phyloP scores from a whole-genome alignment of 2,113 vertebrate genomes.

The Boleophthalmus pectinirostris region DNA sequence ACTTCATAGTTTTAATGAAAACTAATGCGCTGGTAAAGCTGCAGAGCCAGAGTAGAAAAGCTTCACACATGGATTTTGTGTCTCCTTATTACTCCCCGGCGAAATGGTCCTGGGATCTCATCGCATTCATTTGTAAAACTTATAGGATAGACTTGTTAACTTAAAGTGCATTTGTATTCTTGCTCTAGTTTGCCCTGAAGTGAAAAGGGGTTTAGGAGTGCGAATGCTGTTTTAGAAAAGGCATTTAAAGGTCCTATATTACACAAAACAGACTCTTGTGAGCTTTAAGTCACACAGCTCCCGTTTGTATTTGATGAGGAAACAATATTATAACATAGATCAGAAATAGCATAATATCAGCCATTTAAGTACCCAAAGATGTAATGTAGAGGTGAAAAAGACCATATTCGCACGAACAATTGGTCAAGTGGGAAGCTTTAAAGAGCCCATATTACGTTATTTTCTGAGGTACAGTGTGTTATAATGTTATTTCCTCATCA shows the following conservation, averaged over 20 bases:
- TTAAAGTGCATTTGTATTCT: background rate
- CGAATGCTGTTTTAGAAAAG: background rate
- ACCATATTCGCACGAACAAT: too few species aligned
- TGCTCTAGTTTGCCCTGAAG: background rate
- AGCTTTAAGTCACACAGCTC: too few species aligned
- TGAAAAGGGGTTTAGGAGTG: background rate
- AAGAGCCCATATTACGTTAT: too few species aligned
- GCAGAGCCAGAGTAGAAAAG: background rate
- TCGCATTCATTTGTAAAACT: conserved; percentile 8
- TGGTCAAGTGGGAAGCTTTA: too few species aligned
- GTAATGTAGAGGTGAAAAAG: too few species aligned
- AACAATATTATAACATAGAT: too few species aligned
- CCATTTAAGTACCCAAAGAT: too few species aligned
- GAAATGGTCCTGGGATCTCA: background rate
- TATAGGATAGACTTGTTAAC: background rate
- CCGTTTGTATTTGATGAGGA: too few species aligned
- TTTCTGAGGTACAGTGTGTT: too few species aligned
- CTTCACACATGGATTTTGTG: background rate
- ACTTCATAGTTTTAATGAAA: conserved; percentile 18
- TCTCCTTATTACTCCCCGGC: background rate
- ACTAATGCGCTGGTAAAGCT: background rate
- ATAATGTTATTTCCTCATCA: too few species aligned
- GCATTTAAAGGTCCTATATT: background rate
- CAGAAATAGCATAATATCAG: too few species aligned
- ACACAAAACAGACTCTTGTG: too few species aligned